These are phyloP conservation scores for Malthinus seriepunctatus DNA, from an alignment of 2,888 invertebrate genomes.

Conservation along the genomic window DNA sequence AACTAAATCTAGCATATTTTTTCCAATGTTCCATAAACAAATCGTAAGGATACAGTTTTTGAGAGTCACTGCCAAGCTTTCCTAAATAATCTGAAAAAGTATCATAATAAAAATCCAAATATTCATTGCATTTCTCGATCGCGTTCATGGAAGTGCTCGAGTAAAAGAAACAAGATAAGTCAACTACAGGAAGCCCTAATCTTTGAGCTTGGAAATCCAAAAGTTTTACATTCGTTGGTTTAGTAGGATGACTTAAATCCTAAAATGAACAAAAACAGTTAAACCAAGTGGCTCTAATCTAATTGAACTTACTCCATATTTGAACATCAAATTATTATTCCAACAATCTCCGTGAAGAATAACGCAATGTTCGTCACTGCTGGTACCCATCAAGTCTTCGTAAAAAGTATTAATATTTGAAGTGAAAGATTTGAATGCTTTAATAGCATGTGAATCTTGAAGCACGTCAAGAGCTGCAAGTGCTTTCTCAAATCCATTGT, in stretches of 20 bases:
- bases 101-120: constrained; percentile 44
- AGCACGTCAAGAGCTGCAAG: too few species aligned
- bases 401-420: neutral
- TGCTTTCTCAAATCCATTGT: too few species aligned
- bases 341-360: constrained; percentile 12
- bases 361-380: neutral
- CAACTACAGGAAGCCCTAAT: constrained; percentile 39
- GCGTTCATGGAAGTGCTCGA: constrained; percentile 40
- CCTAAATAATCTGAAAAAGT: constrained; percentile 37
- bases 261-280: neutral
- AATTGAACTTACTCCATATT: constrained; percentile 6
- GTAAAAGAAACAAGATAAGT: constrained; percentile 47
- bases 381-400: neutral
- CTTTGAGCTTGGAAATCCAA: constrained; percentile 39
- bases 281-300: neutral
- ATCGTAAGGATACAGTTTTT: constrained; percentile 41
- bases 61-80: constrained; percentile 38
- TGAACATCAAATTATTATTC: constrained; percentile 13
- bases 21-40: constrained; percentile 38
- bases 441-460: too few species aligned
- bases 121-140: constrained; percentile 40
- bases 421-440: too few species aligned
- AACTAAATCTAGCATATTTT: constrained; percentile 32
- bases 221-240: constrained; percentile 5
- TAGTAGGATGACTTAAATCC: neutral